Percentiles rank a stretch among this genome's conserved stretches.
Evolutionary conservation across 2,113 vertebrate species (phyloP).

Genomic region (Triplophysa tibetana): DNA sequence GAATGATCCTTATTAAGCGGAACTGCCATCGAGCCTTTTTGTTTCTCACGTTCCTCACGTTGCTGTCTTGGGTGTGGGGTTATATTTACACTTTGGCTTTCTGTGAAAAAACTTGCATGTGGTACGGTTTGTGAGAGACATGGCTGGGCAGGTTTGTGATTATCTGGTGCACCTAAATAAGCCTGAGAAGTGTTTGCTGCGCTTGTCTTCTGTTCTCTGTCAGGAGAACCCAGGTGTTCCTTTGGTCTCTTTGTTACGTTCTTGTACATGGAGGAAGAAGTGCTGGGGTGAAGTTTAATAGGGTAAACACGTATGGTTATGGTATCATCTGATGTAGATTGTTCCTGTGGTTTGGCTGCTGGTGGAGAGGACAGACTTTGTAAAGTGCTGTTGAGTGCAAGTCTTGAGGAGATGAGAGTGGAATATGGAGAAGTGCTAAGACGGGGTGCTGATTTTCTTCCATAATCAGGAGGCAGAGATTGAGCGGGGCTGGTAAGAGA

Average conservation of each 20-base stretch:
- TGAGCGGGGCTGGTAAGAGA: slow-evolving; percentile 35
- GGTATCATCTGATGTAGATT: slow-evolving; percentile 28
- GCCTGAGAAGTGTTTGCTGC: background rate
- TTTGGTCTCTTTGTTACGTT: background rate
- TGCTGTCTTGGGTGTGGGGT: slow-evolving; percentile 34
- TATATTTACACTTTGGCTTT: slow-evolving; percentile 22
- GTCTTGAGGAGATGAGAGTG: slow-evolving; percentile 64
- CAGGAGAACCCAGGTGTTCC: background rate
- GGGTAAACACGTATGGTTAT: background rate
- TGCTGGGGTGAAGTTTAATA: background rate
- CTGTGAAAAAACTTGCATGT: slow-evolving; percentile 16
- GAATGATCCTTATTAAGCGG: slow-evolving; percentile 15
- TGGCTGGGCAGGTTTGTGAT: slow-evolving; percentile 34
- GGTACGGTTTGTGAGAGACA: slow-evolving; percentile 17
- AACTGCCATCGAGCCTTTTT: slow-evolving; percentile 19
- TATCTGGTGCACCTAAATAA: slow-evolving; percentile 1
- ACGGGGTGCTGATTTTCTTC: slow-evolving; percentile 58
- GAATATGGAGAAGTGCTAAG: slow-evolving; percentile 72
- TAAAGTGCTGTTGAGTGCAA: slow-evolving; percentile 49
- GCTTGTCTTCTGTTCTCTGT: slow-evolving; percentile 14
- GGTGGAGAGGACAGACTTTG: slow-evolving; percentile 45
- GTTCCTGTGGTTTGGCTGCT: background rate
- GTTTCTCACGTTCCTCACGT: background rate
- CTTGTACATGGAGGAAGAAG: slow-evolving; percentile 26
- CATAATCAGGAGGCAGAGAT: slow-evolving; percentile 64